phyloP scores from a whole-genome alignment of 1,140 invertebrate species.

The Polypedilum vanderplanki region DNA sequence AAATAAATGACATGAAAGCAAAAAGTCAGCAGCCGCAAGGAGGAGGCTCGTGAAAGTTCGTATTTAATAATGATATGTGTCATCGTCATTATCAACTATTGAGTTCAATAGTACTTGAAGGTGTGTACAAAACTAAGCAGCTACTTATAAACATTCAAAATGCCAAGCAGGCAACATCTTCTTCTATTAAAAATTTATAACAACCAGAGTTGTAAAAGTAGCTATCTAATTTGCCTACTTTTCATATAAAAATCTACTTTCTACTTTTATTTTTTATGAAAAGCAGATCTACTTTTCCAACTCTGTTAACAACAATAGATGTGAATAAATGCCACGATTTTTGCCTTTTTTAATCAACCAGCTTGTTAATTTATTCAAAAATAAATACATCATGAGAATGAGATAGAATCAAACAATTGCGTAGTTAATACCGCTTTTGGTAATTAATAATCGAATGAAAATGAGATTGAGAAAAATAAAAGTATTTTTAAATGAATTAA shows the following conservation, averaged over 20 bases:
- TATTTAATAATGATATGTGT: neutral
- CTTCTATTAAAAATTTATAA: no score
- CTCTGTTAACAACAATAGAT: neutral
- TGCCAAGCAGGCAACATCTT: no score
- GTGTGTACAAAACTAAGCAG: no score
- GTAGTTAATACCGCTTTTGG: conserved; percentile 10
- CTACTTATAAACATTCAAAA: no score
- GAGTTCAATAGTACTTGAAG: no score
- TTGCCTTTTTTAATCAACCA: neutral
- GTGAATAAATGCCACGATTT: neutral
- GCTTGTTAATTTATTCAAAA: neutral
- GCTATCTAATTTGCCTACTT: no score
- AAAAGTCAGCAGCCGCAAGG: neutral
- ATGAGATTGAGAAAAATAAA: neutral
- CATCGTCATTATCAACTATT: no score
- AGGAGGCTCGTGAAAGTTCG: neutral
- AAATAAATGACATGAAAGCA: neutral
- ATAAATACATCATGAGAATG: neutral
- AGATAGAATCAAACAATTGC: conserved; percentile 12
- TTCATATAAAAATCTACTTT: no score
- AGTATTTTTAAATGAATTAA: no score
- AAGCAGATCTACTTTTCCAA: no score
- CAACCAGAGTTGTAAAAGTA: neutral
- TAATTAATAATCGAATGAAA: neutral
- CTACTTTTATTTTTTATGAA: no score